Base-by-base conservation (phyloP, 1,140 invertebrate genomes). In the Drosophila ogumai region DNA sequence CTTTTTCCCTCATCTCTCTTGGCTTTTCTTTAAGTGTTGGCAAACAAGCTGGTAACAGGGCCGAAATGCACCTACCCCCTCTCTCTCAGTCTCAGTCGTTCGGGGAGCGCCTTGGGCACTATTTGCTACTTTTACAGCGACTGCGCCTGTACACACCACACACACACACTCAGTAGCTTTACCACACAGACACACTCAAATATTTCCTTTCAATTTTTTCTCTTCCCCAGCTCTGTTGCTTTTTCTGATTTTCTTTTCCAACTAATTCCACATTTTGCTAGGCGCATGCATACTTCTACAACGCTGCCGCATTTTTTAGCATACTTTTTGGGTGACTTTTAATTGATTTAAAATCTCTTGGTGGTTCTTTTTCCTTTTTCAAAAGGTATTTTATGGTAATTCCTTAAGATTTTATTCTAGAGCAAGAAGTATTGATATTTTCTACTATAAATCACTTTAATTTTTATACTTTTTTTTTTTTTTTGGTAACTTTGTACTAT, bases 41-140 rank as follows among this genome's bases (percentile, higher is more conserved):
- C 76, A 84, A 87, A 87, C 84, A 87, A 87, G 79, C 75, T 82
- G 75, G 71, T 73, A 82, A 76, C 84, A 67, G 57, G 75, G 57
- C 65, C 40, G 6, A 54, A 54, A 54, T 22, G 52, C 50, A 54
- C 3, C 50, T 17, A 12, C 13, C 38, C 41, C 28, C 49, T 34
- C 46, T 22, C 17, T 19, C 3, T 17, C 17, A 22, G 3, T 12
- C 17, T 22, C 6, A 1, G 13, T 7, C 4, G 13, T 47, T 47
- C 22, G 44, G 31, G 44, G 43, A 77, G 54, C 50, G 76, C 84
- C 85, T 74, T 58, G 72, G 77, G 68, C 85, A 41, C 73, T 90
- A 76, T 88, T 88, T 79, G 80, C 68, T 88, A 78, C 84, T 84
- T 88, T 88, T 60, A 88, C 84, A 88, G 84, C 80, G 85, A 88